phyloP scores from a whole-genome alignment of 2,888 invertebrate genomes.

The Drosophila pullipes region DNA sequence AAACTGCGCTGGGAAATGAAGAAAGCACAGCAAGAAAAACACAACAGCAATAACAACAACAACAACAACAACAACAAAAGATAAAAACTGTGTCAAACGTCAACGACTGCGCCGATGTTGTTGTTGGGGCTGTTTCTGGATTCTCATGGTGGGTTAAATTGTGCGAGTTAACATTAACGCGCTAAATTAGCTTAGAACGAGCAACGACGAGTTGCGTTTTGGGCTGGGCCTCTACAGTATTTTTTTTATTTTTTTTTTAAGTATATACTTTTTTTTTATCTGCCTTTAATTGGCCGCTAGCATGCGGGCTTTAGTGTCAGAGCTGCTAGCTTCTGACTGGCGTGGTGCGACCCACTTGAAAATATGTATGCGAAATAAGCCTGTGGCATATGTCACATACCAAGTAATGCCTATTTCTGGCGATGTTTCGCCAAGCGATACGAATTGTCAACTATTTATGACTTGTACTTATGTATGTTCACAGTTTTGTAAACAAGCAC shows the following conservation, averaged over 20 bases:
- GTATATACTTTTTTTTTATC: not conserved
- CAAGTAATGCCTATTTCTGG: slow-evolving; percentile 70
- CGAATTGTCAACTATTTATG: slow-evolving; percentile 44
- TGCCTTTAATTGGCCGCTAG: slow-evolving; percentile 59
- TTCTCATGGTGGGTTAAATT: slow-evolving; percentile 65
- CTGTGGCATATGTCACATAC: slow-evolving; percentile 40
- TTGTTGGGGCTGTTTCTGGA: slow-evolving; percentile 32
- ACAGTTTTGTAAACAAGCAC: slow-evolving; percentile 51
- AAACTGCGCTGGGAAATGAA: slow-evolving; percentile 65
- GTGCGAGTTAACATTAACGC: slow-evolving; percentile 77
- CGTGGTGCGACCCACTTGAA: slow-evolving; percentile 7
- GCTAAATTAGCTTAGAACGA: slow-evolving; percentile 77
- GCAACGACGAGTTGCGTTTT: slow-evolving; percentile 35
- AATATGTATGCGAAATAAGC: slow-evolving; percentile 23
- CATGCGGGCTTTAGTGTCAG: slow-evolving; percentile 51
- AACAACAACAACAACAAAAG: slow-evolving; percentile 4
- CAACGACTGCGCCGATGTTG: slow-evolving; percentile 63
- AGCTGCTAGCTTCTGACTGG: slow-evolving; percentile 40
- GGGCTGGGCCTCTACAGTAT: slow-evolving; percentile 33
- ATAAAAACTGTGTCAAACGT: slow-evolving; percentile 73
- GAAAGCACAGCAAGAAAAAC: slow-evolving; percentile 37
- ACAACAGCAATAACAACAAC: slow-evolving; percentile 6
- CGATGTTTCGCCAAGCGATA: slow-evolving; percentile 39
- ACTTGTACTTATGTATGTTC: slow-evolving; percentile 37
- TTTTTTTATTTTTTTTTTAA: slow-evolving; percentile 24